These are phyloP conservation scores for Phortica variegata DNA, from an alignment of 1,140 invertebrate species.

Conservation along the genomic window DNA sequence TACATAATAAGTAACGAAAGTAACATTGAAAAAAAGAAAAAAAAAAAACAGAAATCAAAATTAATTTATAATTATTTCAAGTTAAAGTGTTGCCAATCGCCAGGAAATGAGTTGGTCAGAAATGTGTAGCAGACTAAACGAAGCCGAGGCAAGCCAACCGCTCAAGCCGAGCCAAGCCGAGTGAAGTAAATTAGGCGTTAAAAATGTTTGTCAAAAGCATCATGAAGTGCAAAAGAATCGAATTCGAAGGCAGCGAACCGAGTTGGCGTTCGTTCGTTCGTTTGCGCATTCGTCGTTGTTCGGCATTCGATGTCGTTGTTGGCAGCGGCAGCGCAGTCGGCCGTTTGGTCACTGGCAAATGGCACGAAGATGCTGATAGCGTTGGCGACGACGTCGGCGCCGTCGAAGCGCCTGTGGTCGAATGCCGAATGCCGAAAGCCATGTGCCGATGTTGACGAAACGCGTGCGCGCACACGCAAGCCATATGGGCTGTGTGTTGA, in stretches of 20 bases:
- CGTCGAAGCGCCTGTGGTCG: not conserved
- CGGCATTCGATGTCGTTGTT: constrained; percentile 1
- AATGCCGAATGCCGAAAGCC: constrained; percentile 1
- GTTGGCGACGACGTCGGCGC: constrained; percentile 1
- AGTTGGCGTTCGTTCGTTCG: constrained; percentile 1
- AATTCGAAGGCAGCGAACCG: constrained; percentile 1
- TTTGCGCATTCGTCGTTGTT: too few relatives aligned
- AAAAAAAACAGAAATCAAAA: not conserved
- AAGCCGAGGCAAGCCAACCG: constrained; percentile 19
- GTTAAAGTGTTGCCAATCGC: not conserved
- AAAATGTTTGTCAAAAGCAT: constrained; percentile 17
- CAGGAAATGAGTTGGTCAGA: not conserved
- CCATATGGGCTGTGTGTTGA: too few relatives aligned
- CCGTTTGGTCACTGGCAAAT: constrained; percentile 11
- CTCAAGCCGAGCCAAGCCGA: constrained; percentile 10
- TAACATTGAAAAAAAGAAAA: too few relatives aligned
- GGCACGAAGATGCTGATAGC: constrained; percentile 7
- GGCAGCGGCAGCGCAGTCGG: too few relatives aligned
- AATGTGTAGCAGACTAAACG: constrained; percentile 19
- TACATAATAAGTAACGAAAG: too few relatives aligned
- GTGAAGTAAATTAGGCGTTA: constrained; percentile 33
- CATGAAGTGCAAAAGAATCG: constrained; percentile 3
- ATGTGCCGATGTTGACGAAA: not conserved
- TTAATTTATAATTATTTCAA: not conserved
- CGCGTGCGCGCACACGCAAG: too few relatives aligned